Conservation (phyloP, 2,888 invertebrate species). For the Carpatolechia fugitivella region DNA sequence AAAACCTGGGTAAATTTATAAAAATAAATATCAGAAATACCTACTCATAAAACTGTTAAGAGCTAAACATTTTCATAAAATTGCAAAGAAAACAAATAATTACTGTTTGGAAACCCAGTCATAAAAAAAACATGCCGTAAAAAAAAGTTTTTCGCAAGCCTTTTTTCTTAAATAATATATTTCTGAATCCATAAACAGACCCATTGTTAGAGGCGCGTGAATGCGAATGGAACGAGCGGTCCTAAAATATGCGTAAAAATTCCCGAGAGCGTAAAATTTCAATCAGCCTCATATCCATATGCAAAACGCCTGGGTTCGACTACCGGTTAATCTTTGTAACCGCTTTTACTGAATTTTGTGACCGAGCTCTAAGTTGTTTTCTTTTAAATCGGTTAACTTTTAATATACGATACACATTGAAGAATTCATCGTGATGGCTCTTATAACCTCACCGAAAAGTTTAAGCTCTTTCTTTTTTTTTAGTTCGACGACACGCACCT, state of each 20-base stretch:
- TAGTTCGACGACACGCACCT: no score
- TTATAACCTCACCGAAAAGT: no score
- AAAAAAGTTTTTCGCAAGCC: background rate
- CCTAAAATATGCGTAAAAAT: conserved; percentile 71
- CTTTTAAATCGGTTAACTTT: no score
- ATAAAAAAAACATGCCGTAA: background rate
- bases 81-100: no score
- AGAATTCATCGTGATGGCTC: no score
- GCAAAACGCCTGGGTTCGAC: conserved; percentile 21
- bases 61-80: no score
- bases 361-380: no score
- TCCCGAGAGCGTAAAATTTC: conserved; percentile 69
- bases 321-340: background rate
- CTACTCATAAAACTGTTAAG: no score
- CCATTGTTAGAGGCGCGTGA: conserved; percentile 36
- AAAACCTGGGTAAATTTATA: no score
- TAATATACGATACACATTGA: no score
- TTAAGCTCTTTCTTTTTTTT: no score
- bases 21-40: no score
- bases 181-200: background rate
- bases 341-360: background rate
- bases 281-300: conserved; percentile 73
- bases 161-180: background rate
- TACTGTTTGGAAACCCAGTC: background rate
- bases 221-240: conserved; percentile 36